Percentiles rank a stretch among this genome's conserved stretches.
Evolutionary conservation across 2,113 vertebrate genomes (phyloP).

Genomic region (Camelus bactrianus): DNA sequence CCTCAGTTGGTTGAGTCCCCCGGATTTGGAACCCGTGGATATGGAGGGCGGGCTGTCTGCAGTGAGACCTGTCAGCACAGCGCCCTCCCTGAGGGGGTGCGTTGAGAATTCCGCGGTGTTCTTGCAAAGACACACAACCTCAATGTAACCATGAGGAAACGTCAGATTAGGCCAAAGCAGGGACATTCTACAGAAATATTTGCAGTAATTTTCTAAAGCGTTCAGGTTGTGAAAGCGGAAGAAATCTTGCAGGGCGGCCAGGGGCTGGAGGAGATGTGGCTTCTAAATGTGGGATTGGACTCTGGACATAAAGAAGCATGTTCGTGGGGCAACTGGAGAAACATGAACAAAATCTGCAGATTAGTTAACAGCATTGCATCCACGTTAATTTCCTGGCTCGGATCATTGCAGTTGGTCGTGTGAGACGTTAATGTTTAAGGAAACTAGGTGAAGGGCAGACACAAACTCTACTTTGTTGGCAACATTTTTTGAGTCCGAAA

Average conservation of each 20-base stretch:
- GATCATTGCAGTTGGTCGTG: fast-evolving
- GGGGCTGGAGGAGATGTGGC: neutral
- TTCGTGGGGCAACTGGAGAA: neutral
- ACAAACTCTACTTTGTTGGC: too few relatives aligned
- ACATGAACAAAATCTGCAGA: fast-evolving
- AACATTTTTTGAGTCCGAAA: too few relatives aligned
- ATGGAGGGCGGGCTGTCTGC: neutral
- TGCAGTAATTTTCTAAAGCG: neutral
- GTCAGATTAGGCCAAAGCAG: too few relatives aligned
- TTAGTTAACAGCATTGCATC: fast-evolving
- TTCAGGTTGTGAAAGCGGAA: neutral
- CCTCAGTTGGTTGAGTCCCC: neutral
- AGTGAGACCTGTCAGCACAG: fast-evolving
- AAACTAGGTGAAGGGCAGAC: neutral
- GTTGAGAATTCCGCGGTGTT: neutral
- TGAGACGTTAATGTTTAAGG: neutral
- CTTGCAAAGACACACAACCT: neutral
- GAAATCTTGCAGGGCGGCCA: fast-evolving
- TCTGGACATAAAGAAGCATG: fast-evolving
- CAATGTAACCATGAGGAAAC: neutral
- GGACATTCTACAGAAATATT: neutral
- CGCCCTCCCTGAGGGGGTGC: fast-evolving
- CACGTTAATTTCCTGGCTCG: neutral
- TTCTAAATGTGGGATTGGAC: fast-evolving
- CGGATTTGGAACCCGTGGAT: neutral